A percentile compares a stretch with the other conserved stretches of the same genome.
Evolutionary conservation across 2,113 vertebrate species (phyloP).

Genomic region (Lynx canadensis): DNA sequence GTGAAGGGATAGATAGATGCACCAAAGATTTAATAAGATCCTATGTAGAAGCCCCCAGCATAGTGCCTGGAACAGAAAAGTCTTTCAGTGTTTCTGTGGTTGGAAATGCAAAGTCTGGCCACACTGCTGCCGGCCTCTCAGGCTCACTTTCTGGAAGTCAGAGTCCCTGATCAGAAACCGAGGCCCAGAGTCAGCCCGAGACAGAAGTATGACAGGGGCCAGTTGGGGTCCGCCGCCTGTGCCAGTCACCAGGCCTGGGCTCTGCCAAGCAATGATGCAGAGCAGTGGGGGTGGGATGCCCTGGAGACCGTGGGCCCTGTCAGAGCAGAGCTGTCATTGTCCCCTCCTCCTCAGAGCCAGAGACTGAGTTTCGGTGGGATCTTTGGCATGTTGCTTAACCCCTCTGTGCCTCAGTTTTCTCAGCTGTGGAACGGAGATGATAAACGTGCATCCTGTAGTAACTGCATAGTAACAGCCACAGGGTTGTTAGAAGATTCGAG

Average conservation of each 20-base stretch:
- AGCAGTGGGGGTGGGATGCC: neutral
- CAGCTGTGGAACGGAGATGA: neutral
- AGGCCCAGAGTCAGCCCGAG: neutral
- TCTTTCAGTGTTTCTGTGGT: neutral
- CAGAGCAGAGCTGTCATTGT: neutral
- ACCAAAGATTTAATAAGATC: neutral
- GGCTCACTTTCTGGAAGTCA: conserved; percentile 49
- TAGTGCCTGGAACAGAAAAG: neutral
- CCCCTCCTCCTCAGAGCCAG: neutral
- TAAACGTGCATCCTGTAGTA: no score
- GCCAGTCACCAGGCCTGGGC: neutral
- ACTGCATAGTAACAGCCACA: fast-evolving
- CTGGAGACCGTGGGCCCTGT: neutral
- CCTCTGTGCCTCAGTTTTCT: neutral
- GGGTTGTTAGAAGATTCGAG: no score
- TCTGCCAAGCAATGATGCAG: neutral
- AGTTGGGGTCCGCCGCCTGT: neutral
- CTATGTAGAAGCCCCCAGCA: neutral
- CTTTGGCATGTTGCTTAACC: neutral
- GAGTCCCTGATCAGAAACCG: conserved; percentile 33
- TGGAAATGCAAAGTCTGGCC: neutral
- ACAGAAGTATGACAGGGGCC: conserved; percentile 11
- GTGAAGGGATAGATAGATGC: neutral
- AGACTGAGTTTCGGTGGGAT: neutral
- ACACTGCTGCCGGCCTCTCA: fast-evolving